Conservation (phyloP, 2,888 invertebrate genomes). For the Amiota mariae region DNA sequence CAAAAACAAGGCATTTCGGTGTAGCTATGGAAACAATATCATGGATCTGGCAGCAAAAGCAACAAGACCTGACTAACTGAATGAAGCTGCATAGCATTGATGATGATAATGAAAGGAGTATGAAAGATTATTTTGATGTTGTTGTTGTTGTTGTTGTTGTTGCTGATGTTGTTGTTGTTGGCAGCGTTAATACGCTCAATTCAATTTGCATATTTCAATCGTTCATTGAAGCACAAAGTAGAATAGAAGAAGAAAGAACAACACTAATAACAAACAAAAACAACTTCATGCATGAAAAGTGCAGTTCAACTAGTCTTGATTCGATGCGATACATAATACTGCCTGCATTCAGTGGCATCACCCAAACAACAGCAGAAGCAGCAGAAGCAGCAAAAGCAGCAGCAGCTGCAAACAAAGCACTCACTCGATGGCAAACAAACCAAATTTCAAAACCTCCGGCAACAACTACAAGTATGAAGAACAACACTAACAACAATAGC, state of each 20-base stretch:
- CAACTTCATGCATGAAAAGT: slow-evolving; percentile 26
- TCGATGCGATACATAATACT: too few relatives aligned
- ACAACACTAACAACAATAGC: neutral
- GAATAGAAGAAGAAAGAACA: too few relatives aligned
- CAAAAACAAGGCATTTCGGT: too few relatives aligned
- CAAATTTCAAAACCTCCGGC: neutral
- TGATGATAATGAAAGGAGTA: neutral
- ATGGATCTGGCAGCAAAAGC: too few relatives aligned
- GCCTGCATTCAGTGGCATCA: neutral
- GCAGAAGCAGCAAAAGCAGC: neutral
- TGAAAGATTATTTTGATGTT: neutral
- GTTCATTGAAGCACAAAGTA: slow-evolving; percentile 62
- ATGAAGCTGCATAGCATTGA: too few relatives aligned
- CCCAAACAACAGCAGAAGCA: neutral
- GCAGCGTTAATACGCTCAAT: slow-evolving; percentile 65
- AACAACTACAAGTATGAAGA: too few relatives aligned
- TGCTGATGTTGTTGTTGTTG: slow-evolving; percentile 38
- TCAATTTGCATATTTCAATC: slow-evolving; percentile 67
- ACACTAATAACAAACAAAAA: neutral
- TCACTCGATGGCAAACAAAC: neutral
- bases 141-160: slow-evolving; percentile 42
- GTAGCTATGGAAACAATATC: too few relatives aligned
- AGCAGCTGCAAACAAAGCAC: slow-evolving; percentile 2
- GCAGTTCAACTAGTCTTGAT: slow-evolving; percentile 5
- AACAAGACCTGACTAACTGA: slow-evolving; percentile 12